phyloP scores from a whole-genome alignment of 2,113 vertebrate genomes.

The Mastomys coucha region DNA sequence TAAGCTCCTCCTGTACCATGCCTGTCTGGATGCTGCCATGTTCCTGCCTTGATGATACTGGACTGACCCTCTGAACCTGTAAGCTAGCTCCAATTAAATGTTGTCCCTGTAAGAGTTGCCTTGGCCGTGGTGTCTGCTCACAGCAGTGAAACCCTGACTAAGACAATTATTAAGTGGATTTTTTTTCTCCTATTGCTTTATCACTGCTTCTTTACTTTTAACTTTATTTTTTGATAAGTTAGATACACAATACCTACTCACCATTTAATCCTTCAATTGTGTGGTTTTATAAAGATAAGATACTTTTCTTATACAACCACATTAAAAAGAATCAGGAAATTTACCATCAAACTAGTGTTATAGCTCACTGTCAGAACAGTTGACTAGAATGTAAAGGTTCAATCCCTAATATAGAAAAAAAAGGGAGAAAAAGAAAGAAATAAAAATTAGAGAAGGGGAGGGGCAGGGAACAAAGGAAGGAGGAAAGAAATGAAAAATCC shows the following conservation, averaged over 20 bases:
- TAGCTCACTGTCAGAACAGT: neutral
- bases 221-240: neutral
- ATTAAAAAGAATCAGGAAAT: neutral
- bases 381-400: neutral
- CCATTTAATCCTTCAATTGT: neutral
- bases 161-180: neutral
- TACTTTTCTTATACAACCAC: neutral
- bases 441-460: neutral
- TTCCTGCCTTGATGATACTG: too few relatives aligned
- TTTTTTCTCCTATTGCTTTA: neutral
- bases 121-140: too few relatives aligned
- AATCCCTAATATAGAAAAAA: neutral
- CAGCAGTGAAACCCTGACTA: too few relatives aligned
- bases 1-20: too few relatives aligned
- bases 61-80: too few relatives aligned
- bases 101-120: too few relatives aligned
- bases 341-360: neutral
- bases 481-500: neutral
- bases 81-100: too few relatives aligned
- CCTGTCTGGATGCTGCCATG: too few relatives aligned
- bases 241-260: neutral
- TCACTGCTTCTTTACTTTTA: neutral
- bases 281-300: neutral
- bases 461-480: neutral
- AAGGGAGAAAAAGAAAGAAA: neutral